phyloP scores from a whole-genome alignment of 2,888 invertebrate species.

The Mesochorus sp. region DNA sequence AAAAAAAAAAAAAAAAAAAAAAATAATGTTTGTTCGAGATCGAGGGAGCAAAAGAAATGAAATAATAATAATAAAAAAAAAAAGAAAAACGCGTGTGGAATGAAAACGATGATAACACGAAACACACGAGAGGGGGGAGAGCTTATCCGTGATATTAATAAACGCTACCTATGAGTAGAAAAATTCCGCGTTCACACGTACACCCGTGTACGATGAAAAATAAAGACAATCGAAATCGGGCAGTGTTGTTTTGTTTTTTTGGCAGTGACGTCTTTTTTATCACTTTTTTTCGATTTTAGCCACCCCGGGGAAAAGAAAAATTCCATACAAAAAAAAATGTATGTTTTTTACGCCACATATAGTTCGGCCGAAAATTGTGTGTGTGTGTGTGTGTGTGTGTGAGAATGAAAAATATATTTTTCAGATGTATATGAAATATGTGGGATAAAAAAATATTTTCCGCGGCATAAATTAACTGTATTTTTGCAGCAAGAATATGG shows the following conservation, averaged over 20 bases:
- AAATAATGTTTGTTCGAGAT: constrained; percentile 1
- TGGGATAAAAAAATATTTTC: too few relatives aligned
- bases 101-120: constrained; percentile 7
- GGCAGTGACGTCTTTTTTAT: constrained; percentile 67
- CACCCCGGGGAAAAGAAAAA: too few relatives aligned
- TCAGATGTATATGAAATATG: too few relatives aligned
- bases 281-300: constrained; percentile 22
- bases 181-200: constrained; percentile 12
- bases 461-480: too few relatives aligned
- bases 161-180: constrained; percentile 45
- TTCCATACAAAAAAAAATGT: too few relatives aligned
- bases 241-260: constrained; percentile 60
- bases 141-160: neutral
- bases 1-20: neutral
- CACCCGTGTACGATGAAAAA: constrained; percentile 21
- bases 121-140: neutral
- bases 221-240: constrained; percentile 53
- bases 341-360: too few relatives aligned
- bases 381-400: too few relatives aligned
- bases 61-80: constrained; percentile 8
- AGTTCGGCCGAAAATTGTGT: too few relatives aligned
- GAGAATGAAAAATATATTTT: too few relatives aligned
- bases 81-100: neutral
- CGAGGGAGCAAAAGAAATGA: too few relatives aligned
- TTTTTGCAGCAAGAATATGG: constrained; percentile 45